These are phyloP conservation scores for Manduca sexta DNA, from an alignment of 1,140 invertebrate genomes.

Conservation along the genomic window DNA sequence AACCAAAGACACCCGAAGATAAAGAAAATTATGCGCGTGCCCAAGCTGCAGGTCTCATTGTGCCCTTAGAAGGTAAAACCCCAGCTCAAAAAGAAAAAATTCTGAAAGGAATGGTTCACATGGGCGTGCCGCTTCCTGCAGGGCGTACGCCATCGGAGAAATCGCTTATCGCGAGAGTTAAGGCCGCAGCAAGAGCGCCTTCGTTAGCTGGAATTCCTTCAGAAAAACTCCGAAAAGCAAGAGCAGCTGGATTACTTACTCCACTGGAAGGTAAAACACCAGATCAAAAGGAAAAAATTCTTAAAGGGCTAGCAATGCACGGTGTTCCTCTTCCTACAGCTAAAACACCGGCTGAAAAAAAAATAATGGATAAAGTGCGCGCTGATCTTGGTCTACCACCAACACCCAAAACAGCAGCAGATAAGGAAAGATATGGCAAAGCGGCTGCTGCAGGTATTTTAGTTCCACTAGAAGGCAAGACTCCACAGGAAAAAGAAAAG, in stretches of 20 bases:
- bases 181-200: neutral
- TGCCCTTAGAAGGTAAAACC: slow-evolving; percentile 19
- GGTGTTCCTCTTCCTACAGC: slow-evolving; percentile 22
- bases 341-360: slow-evolving; percentile 22
- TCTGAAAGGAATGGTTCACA: slow-evolving; percentile 8
- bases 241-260: slow-evolving; percentile 10
- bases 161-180: slow-evolving; percentile 12
- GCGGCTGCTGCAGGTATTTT: slow-evolving; percentile 15
- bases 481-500: slow-evolving; percentile 12
- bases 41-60: slow-evolving; percentile 13
- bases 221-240: slow-evolving; percentile 8
- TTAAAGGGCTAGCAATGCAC: slow-evolving; percentile 16
- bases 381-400: slow-evolving; percentile 20
- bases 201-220: neutral
- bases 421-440: slow-evolving; percentile 4
- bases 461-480: slow-evolving; percentile 19
- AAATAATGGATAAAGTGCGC: slow-evolving; percentile 23
- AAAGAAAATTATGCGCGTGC: slow-evolving; percentile 6
- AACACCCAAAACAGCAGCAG: slow-evolving; percentile 9
- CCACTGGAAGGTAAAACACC: slow-evolving; percentile 18
- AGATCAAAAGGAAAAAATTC: slow-evolving; percentile 21
- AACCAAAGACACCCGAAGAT: slow-evolving; percentile 8
- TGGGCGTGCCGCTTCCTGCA: slow-evolving; percentile 17
- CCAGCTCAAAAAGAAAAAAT: slow-evolving; percentile 19
- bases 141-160: slow-evolving; percentile 24